Evolutionary conservation across 2,888 invertebrate species (phyloP), one percentile per base, ranked within the genome.

Genomic region (Copidosoma aretas): DNA sequence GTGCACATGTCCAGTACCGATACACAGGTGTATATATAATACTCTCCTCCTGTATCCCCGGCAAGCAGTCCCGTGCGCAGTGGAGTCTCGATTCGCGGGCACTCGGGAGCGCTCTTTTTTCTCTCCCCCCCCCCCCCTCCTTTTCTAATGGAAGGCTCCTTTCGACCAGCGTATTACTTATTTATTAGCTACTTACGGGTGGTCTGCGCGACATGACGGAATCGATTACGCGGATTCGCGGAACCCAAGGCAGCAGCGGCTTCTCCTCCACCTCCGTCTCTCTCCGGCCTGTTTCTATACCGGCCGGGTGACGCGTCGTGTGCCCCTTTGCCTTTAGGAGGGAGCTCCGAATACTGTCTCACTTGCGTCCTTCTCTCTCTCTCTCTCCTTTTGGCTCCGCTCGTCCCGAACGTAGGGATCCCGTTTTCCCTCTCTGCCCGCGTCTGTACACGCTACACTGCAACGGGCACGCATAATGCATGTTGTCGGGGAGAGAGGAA

Each of bases 171-270:
- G 81, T 82, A 82, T 83, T 82, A 83, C 81, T 83, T 83, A 83
- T 83, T 83, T 83, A 83, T 83, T 83, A 82, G 83, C 80, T 78
- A 78, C 80, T 77, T 80, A 75, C 80, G 83, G 83, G 83, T 83
- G 83, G 83, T 83, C 83, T 78, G 32, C 80, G 81, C 82, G 83
- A 83, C 83, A 83, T 83, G 83, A 82, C 80, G 81, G 82, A 83
- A 83, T 83, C 83, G 83, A 83, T 83, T 83, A 83, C 83, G 80
- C 81, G 81, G 78, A 81, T 83, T 83, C 83, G 82, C 80, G 79
- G 83, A 83, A 83, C 82, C 73, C 68, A 61, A 64, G 32, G 32
- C 32, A 5, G 32, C 32, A 32, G 68, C 71, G 59, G 67, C 70
- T 69, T 64, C 71, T 70, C 73, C 70, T 32, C 32, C 32, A 3